phyloP scores from a whole-genome alignment of 2,113 vertebrate genomes.

The Pica pica region DNA sequence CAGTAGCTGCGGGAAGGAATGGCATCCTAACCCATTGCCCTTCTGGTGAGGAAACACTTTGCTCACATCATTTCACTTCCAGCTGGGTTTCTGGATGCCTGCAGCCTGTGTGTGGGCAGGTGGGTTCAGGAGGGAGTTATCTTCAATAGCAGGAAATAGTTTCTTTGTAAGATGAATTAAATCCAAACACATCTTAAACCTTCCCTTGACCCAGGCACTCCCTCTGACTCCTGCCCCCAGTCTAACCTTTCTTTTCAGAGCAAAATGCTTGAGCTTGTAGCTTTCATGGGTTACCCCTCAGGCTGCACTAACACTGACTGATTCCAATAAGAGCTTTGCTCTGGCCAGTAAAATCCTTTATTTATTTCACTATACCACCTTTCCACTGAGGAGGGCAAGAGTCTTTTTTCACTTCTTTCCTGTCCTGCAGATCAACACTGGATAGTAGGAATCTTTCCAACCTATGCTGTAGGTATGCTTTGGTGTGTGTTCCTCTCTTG shows the following conservation, averaged over 20 bases:
- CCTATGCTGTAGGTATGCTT: neutral
- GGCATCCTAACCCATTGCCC: slow-evolving; percentile 54
- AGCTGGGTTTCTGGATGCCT: slow-evolving; percentile 58
- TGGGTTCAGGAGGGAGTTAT: slow-evolving; percentile 65
- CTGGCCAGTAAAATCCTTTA: slow-evolving; percentile 1
- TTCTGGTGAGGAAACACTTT: slow-evolving; percentile 56
- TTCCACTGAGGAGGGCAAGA: neutral
- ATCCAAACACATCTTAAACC: slow-evolving; percentile 66
- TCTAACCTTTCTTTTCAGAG: slow-evolving; percentile 58
- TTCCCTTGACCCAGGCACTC: slow-evolving; percentile 65
- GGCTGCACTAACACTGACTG: neutral
- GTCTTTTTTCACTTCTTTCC: neutral
- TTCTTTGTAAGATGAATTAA: slow-evolving; percentile 67
- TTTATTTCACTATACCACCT: slow-evolving; percentile 18
- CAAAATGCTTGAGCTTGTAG: slow-evolving; percentile 32
- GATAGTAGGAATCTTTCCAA: neutral
- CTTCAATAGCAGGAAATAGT: slow-evolving; percentile 67
- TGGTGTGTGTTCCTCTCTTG: neutral
- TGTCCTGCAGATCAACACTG: neutral
- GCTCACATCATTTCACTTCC: slow-evolving; percentile 56
- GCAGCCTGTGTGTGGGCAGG: slow-evolving; percentile 69
- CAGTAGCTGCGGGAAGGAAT: slow-evolving; percentile 43
- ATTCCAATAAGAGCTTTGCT: slow-evolving; percentile 21
- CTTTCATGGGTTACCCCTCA: slow-evolving; percentile 27
- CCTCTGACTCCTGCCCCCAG: slow-evolving; percentile 51